These are phyloP conservation scores for Otocyon megalotis DNA, from an alignment of 2,113 vertebrate species.

Conservation along the genomic window DNA sequence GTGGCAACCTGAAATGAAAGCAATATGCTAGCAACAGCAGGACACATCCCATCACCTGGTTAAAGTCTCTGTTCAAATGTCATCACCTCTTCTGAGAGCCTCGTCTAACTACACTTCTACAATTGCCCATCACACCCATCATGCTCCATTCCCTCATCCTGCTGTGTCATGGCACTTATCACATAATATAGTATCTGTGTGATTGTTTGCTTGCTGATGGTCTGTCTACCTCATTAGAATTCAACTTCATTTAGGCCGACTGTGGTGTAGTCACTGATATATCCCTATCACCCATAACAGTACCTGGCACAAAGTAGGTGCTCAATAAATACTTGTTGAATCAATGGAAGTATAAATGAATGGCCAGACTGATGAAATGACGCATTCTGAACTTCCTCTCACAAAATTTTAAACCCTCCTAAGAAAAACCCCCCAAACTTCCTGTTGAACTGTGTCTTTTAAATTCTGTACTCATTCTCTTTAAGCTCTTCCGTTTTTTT, in stretches of 20 bases:
- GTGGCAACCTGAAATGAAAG: not conserved
- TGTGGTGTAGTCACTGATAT: not conserved
- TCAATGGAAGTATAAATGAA: not conserved
- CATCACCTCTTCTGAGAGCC: not conserved
- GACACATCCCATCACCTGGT: not conserved
- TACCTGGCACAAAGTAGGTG: not conserved
- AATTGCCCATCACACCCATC: not conserved
- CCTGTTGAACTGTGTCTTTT: constrained; percentile 3
- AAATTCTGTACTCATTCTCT: not conserved
- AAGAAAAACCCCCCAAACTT: not conserved
- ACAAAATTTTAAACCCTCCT: constrained; percentile 3
- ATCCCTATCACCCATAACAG: not conserved
- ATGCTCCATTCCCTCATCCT: not conserved
- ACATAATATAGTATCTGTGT: not conserved
- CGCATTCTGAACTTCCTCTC: not conserved
- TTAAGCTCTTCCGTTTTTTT: not conserved
- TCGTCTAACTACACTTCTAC: not conserved
- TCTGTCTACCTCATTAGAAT: not conserved
- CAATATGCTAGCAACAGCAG: not conserved
- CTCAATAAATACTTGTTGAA: constrained; percentile 16
- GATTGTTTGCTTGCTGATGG: not conserved
- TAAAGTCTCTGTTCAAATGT: constrained; percentile 16
- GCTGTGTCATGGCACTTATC: not conserved
- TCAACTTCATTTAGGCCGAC: not conserved
- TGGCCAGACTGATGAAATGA: not conserved